Base-by-base conservation (phyloP, 2,113 vertebrate genomes). In the Xyliphius kryptos region DNA sequence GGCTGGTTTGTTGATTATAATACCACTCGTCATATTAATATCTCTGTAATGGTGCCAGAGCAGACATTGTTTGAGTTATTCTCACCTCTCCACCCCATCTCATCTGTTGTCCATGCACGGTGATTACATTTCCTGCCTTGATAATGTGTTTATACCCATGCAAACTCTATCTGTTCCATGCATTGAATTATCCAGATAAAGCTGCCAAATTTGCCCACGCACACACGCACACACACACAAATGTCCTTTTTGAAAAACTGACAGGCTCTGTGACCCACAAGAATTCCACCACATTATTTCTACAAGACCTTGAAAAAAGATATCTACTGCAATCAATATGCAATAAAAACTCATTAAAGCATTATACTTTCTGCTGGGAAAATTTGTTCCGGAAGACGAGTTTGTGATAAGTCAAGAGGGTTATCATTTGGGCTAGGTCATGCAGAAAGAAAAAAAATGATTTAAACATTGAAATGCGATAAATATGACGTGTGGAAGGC, bases 321-420 rank as follows among this genome's bases (percentile, higher is more conserved):
- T 77, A 83, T 83, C 80, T 79, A 79, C 80, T 76, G 77, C 74
- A 75, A 83, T 87, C 82, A 79, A 82, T 84, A 83, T 80, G 78
- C 79, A 82, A 87, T 86, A 80, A 85, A 86, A 84, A 79, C 75
- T 82, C 77, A 85, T 86, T 82, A 84, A 83, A 78, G 70, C 74
- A 60, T 77, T 76, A 73, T 77, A 71, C 78, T 65, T 82, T 79
- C 70, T 68, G 76, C 78, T 76, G 77, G 63, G 67, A 64, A 81
- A 84, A 86, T 84, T 82, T 81, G 76, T 83, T 84, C 77, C 53
- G 57, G 75, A 77, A 79, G 80, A 82, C 76, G 76, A 80, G 80
- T 84, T 77, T 83, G 77, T 32, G 38, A 79, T 75, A 76, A 82
- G 80, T 82, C 82, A 79, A 62, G 63, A 70, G 66, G 59, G 73